Base-by-base conservation (phyloP, 2,113 vertebrate genomes). In the Nothobranchius kuhntae region DNA sequence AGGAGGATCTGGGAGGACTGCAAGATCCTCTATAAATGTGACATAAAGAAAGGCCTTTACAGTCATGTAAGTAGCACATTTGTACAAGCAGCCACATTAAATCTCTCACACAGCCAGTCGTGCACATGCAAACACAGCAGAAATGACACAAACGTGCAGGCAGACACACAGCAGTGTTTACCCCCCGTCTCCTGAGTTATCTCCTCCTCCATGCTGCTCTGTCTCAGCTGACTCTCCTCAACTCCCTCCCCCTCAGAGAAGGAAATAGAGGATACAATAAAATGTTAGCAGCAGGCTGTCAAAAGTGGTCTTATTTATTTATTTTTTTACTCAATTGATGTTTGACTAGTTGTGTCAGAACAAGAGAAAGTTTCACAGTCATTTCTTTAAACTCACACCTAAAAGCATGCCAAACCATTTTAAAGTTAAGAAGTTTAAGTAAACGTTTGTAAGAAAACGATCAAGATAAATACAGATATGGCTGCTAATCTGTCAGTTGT, bases 171-270 rank as follows among this genome's bases (percentile, higher is more conserved):
- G 0, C 56, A 14, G 61, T 36, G 67, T 75, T 88, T 85, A 91
- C 91, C 89, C 54, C 76, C 89, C 21, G 80, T 73, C 65, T 91
- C 89, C 54, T 81, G 83, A 72, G 72, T 77, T 26, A 84, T 70
- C 44, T 85, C 85, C 55, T 91, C 87, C 30, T 89, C 89, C 81
- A 83, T 77, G 75, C 89, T 89, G 86, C 68, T 68, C 79, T 94
- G 86, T 76, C 90, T 92, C 66, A 89, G 87, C 30, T 94, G 91
- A 15, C 86, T 87, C 53, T 96, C 95, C 48, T 96, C 95, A 3
- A 77, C 69, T 58, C 90, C 90, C 45, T 95, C 95, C 7, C 87
- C 94, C 83, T 93, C 82, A 52, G 83, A 89, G 87, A 91, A 69
- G 54, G 64, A 65, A 68, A 60, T 5, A 24, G 36, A 68, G 38